A percentile compares a stretch with the other conserved stretches of the same genome.
Conservation (phyloP, 1,140 invertebrate species). For the Listronotus bonariensis region DNA sequence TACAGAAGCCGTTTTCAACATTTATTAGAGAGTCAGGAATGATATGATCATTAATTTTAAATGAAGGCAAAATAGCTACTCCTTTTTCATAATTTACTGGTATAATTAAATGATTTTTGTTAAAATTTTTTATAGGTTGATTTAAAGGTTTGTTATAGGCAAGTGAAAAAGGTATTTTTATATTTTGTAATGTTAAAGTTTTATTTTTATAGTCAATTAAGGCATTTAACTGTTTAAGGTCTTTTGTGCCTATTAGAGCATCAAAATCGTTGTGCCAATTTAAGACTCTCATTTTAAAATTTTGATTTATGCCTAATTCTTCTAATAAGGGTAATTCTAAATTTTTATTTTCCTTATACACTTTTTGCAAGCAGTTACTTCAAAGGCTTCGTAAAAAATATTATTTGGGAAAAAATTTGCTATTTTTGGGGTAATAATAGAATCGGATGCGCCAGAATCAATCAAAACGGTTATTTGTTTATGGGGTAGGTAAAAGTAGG, state of each 20-base stretch:
- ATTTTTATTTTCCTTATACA: constrained; percentile 6
- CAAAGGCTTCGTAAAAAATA: constrained; percentile 4
- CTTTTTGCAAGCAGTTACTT: constrained; percentile 5
- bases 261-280: constrained; percentile 18
- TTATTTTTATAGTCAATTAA: constrained; percentile 7
- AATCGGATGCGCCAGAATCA: background rate
- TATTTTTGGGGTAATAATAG: background rate
- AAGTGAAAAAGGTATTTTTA: background rate
- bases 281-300: constrained; percentile 6
- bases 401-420: background rate
- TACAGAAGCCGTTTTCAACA: constrained; percentile 7
- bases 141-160: too few species aligned
- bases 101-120: background rate
- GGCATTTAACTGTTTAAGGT: background rate
- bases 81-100: constrained; percentile 6
- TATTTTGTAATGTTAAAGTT: constrained; percentile 2
- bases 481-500: constrained; percentile 9
- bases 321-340: background rate
- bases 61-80: background rate
- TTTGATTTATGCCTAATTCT: constrained; percentile 8
- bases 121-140: too few species aligned
- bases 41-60: background rate
- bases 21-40: constrained; percentile 12
- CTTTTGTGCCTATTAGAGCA: constrained; percentile 5
- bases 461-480: constrained; percentile 4